Conservation (phyloP, 2,113 vertebrate species). For the Hystrix cristata region DNA sequence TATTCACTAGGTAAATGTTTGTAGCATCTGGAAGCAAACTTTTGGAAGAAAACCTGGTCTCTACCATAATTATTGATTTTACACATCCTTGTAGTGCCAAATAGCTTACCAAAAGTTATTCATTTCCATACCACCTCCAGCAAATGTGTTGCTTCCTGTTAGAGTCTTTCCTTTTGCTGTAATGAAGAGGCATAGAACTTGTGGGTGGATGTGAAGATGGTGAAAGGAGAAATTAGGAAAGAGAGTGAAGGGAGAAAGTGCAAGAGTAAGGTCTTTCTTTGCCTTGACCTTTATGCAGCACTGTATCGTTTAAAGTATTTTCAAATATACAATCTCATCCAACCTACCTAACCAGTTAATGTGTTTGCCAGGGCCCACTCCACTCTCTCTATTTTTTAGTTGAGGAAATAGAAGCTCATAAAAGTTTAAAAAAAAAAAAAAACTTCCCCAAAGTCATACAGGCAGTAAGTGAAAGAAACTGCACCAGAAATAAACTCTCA, state of each 20-base stretch:
- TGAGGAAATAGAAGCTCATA: slow-evolving; percentile 38
- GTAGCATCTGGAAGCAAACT: slow-evolving; percentile 35
- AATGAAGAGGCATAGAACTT: not conserved
- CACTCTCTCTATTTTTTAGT: not conserved
- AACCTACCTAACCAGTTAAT: not conserved
- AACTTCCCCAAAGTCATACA: slow-evolving; percentile 22
- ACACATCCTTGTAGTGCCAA: not conserved
- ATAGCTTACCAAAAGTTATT: not conserved
- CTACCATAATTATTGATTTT: slow-evolving; percentile 24
- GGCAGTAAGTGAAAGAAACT: slow-evolving; percentile 37
- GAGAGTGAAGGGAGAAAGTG: not conserved
- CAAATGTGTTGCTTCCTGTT: not conserved
- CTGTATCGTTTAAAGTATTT: slow-evolving; percentile 39
- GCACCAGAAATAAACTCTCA: not conserved
- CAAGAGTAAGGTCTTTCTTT: not conserved
- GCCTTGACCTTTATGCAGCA: not conserved
- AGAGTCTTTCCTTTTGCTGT: not conserved
- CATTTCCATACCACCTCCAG: not conserved
- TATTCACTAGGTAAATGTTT: slow-evolving; percentile 29
- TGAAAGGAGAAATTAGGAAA: not conserved
- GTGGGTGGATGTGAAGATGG: not conserved
- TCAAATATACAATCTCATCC: not conserved
- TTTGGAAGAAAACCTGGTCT: not conserved
- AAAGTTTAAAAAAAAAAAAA: slow-evolving; percentile 32
- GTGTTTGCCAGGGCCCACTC: not conserved